phyloP scores from a whole-genome alignment of 1,140 invertebrate genomes.

The Zophobas atratus region DNA sequence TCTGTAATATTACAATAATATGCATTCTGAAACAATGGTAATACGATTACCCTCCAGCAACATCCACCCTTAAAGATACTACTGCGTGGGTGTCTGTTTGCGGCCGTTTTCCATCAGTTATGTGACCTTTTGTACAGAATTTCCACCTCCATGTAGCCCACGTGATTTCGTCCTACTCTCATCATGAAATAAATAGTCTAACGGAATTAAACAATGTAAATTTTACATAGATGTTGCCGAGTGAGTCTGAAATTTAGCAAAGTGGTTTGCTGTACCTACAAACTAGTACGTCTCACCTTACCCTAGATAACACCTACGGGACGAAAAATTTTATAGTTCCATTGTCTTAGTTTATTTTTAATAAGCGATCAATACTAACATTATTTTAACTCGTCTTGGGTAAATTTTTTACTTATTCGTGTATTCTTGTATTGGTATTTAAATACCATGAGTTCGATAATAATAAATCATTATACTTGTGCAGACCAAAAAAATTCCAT shows the following conservation, averaged over 20 bases:
- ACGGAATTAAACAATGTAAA: neutral
- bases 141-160: neutral
- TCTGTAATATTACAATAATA: too few relatives aligned
- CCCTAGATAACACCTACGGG: neutral
- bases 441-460: too few relatives aligned
- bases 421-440: too few relatives aligned
- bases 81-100: neutral
- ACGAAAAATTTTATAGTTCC: slow-evolving; percentile 28
- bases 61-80: neutral
- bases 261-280: neutral
- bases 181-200: neutral
- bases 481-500: too few relatives aligned
- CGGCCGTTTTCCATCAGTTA: neutral
- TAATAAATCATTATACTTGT: too few relatives aligned
- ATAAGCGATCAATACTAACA: neutral
- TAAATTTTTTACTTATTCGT: neutral
- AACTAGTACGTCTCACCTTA: neutral
- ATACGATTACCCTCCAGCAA: too few relatives aligned
- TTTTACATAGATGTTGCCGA: neutral
- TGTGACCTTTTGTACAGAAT: neutral
- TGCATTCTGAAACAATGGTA: too few relatives aligned
- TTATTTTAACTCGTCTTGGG: neutral
- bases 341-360: slow-evolving; percentile 16
- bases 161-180: neutral
- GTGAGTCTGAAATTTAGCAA: too few relatives aligned